Evolutionary conservation across 2,113 vertebrate species (phyloP).

Genomic region (Protobothrops flavoviridis): DNA sequence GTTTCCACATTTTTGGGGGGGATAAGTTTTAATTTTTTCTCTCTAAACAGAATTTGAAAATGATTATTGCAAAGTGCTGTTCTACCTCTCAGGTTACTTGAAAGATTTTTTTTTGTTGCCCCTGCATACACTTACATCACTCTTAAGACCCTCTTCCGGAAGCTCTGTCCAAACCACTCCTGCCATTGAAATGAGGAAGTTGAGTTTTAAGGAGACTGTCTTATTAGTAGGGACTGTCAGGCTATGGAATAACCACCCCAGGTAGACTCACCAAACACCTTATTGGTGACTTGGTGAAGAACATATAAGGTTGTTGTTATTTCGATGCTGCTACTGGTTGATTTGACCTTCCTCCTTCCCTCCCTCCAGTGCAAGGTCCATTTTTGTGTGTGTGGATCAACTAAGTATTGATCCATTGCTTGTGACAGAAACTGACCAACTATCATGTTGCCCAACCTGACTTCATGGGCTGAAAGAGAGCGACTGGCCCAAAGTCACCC

Average conservation of each 20-base stretch:
- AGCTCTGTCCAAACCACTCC: not conserved
- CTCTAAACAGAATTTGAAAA: not conserved
- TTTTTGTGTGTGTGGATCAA: not conserved
- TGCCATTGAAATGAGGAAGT: not conserved
- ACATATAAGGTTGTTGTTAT: not conserved
- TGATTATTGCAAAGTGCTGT: slow-evolving; percentile 17
- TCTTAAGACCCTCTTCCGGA: not conserved
- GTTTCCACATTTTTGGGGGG: not conserved
- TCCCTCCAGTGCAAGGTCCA: not conserved
- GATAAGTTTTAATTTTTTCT: not conserved
- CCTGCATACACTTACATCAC: not conserved
- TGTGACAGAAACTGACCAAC: not conserved
- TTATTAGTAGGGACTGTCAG: not conserved
- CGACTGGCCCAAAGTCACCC: not conserved
- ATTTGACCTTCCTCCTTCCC: not conserved
- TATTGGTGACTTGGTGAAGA: not conserved
- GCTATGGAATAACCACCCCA: not conserved
- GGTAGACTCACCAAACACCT: not conserved
- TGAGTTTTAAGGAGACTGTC: not conserved
- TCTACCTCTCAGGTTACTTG: not conserved
- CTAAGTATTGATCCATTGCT: not conserved
- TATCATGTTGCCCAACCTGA: not conserved
- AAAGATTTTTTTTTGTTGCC: not conserved
- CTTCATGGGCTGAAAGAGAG: not conserved
- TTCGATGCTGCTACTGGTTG: not conserved